phyloP scores from a whole-genome alignment of 2,888 invertebrate genomes.

The Cantharis nigra region DNA sequence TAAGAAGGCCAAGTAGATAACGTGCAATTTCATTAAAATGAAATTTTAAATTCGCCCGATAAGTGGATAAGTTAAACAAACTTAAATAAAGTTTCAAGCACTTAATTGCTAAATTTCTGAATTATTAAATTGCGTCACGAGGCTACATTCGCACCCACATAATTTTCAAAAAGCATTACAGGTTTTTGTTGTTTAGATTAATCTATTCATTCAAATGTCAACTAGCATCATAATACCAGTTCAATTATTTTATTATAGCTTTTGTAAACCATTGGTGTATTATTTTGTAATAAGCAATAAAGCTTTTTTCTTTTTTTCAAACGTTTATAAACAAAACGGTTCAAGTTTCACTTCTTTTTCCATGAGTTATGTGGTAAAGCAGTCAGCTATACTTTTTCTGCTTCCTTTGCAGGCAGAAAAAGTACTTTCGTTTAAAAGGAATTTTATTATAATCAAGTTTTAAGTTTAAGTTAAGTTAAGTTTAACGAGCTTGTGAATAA shows the following conservation, averaged over 20 bases:
- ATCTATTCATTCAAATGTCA: not conserved
- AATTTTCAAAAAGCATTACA: not conserved
- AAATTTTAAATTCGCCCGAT: not conserved
- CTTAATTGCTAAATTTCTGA: not conserved
- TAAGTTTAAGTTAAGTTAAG: too few species aligned
- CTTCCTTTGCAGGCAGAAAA: too few species aligned
- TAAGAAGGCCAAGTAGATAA: not conserved
- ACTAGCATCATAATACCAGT: not conserved
- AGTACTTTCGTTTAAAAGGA: too few species aligned
- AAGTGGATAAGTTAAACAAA: slow-evolving; percentile 10
- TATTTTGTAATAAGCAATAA: too few species aligned
- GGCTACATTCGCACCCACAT: not conserved
- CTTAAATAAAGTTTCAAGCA: not conserved
- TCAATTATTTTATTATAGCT: not conserved
- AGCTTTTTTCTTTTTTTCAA: too few species aligned
- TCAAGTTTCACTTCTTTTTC: too few species aligned
- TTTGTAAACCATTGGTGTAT: too few species aligned
- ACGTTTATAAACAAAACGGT: too few species aligned
- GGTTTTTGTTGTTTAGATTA: not conserved
- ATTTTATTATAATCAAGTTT: too few species aligned
- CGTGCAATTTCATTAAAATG: slow-evolving; percentile 20
- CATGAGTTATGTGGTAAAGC: too few species aligned
- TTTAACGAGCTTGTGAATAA: too few species aligned
- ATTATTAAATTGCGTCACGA: not conserved
- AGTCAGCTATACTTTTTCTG: too few species aligned